These are phyloP conservation scores for Myotis planiceps DNA, from an alignment of 2,797 vertebrate genomes.

Conservation along the genomic window DNA sequence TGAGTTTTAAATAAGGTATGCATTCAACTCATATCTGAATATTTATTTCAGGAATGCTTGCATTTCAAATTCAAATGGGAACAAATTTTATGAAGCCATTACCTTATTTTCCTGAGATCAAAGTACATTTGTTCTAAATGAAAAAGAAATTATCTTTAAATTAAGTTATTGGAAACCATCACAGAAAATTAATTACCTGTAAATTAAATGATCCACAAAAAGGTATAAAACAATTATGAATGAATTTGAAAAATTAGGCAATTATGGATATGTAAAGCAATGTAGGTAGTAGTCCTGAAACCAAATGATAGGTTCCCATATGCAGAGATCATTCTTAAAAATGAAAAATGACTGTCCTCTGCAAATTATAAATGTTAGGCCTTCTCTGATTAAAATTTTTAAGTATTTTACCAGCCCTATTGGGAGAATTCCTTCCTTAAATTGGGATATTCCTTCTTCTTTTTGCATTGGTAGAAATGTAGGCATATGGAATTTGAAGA, in stretches of 20 bases:
- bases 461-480: neutral
- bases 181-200: slow-evolving; percentile 59
- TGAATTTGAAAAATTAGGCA: slow-evolving; percentile 54
- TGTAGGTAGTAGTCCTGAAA: neutral
- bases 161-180: slow-evolving; percentile 63
- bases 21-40: slow-evolving; percentile 16
- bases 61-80: slow-evolving; percentile 55
- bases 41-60: slow-evolving; percentile 18
- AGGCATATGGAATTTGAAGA: neutral
- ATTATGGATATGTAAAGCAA: slow-evolving; percentile 36
- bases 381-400: neutral
- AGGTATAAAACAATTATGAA: slow-evolving; percentile 32
- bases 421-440: neutral
- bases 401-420: neutral
- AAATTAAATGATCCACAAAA: slow-evolving; percentile 59
- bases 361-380: neutral
- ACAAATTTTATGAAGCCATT: slow-evolving; percentile 26
- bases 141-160: slow-evolving; percentile 70
- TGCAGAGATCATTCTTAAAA: neutral
- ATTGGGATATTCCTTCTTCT: neutral
- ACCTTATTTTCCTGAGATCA: slow-evolving; percentile 45
- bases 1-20: slow-evolving; percentile 45
- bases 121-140: slow-evolving; percentile 54
- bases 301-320: neutral
- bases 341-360: neutral